Evolutionary conservation across 30 jellyfish, hydroid and myxozoan genomes (phyloP).

Genomic region (Chrysaora quinquecirrha): DNA sequence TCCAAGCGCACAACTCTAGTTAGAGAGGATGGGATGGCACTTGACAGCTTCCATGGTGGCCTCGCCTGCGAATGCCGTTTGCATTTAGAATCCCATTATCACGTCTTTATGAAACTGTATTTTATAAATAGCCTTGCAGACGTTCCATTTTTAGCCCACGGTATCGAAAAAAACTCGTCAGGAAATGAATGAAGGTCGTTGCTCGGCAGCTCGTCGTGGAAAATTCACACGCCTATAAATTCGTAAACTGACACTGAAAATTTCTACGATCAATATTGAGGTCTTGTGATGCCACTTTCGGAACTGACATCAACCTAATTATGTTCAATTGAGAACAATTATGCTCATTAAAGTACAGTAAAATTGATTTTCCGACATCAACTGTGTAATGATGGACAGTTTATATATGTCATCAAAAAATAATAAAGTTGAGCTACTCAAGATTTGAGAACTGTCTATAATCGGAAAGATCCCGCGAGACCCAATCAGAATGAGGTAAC

Average conservation of each 20-base stretch:
- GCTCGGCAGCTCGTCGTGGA: not conserved
- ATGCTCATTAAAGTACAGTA: constrained; percentile 17
- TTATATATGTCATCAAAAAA: constrained; percentile 41
- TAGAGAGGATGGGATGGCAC: no score
- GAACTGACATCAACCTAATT: constrained; percentile 38
- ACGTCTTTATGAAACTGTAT: not conserved
- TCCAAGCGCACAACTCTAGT: no score
- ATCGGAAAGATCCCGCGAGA: no score
- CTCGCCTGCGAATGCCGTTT: no score
- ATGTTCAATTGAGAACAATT: constrained; percentile 27
- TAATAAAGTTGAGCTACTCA: no score
- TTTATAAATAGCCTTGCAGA: not conserved
- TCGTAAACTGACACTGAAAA: constrained; percentile 10
- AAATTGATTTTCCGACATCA: constrained; percentile 21
- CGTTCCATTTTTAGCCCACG: not conserved
- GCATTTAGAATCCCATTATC: not conserved
- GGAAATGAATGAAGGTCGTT: no score
- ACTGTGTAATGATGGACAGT: constrained; percentile 39
- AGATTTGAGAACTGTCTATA: no score
- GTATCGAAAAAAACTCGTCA: no score
- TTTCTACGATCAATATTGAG: constrained; percentile 7
- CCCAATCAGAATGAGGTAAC: no score
- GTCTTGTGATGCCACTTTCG: constrained; percentile 33
- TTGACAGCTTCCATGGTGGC: no score
- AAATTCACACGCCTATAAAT: constrained; percentile 23